Percentiles rank a stretch among this genome's conserved stretches.
phyloP scores from a whole-genome alignment of 2,113 vertebrate species.

The Pica pica region DNA sequence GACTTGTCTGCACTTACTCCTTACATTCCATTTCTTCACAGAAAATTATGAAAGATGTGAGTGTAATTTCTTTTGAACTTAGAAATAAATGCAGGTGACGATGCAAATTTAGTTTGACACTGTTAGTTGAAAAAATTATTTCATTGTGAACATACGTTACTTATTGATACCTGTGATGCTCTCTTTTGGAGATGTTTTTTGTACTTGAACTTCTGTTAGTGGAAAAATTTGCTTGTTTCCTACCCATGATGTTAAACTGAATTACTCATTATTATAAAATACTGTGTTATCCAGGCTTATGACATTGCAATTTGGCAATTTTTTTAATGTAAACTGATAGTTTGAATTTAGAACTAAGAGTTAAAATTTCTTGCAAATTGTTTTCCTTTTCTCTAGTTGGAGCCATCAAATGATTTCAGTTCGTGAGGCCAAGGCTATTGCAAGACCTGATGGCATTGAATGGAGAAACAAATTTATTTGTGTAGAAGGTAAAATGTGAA shows the following conservation, averaged over 20 bases:
- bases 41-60: neutral
- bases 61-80: neutral
- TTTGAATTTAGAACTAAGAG: neutral
- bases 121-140: neutral
- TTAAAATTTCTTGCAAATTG: neutral
- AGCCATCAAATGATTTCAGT: slow-evolving; percentile 86
- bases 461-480: slow-evolving; percentile 96
- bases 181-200: neutral
- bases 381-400: slow-evolving; percentile 80
- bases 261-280: neutral
- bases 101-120: neutral
- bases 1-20: neutral
- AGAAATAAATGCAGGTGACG: neutral
- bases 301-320: neutral
- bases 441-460: slow-evolving; percentile 76
- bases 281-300: neutral
- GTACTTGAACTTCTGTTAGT: neutral
- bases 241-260: neutral
- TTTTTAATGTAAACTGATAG: neutral
- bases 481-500: slow-evolving; percentile 86
- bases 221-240: neutral
- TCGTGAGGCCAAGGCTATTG: slow-evolving; percentile 84
- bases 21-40: neutral
- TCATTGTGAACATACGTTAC: neutral
- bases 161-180: neutral